Conservation (phyloP, 2,888 invertebrate species). For the Charanyca ferruginea region DNA sequence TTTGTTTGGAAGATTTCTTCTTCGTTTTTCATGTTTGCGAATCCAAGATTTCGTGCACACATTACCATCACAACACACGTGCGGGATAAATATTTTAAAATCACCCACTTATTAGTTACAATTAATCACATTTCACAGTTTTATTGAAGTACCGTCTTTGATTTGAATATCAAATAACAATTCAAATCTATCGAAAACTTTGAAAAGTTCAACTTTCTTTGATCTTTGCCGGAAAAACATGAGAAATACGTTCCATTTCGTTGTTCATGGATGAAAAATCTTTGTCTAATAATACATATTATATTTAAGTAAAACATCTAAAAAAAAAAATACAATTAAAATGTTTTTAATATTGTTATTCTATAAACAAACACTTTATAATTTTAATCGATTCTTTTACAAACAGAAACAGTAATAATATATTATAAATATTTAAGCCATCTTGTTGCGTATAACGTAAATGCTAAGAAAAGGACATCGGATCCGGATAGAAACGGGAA, state of each 20-base stretch:
- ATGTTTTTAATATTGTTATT: background rate
- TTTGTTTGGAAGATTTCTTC: conserved; percentile 59
- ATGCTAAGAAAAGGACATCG: background rate
- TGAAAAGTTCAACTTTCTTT: conserved; percentile 28
- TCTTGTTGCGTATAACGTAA: conserved; percentile 23
- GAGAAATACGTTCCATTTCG: conserved; percentile 26
- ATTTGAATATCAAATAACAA: background rate
- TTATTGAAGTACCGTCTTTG: conserved; percentile 40
- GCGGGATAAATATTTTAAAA: conserved; percentile 2
- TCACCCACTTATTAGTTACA: conserved; percentile 22
- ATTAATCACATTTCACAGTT: conserved; percentile 18
- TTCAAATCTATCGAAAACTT: conserved; percentile 3
- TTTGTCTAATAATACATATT: no score
- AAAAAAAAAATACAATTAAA: background rate
- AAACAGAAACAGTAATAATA: background rate
- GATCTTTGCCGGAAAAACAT: conserved; percentile 21
- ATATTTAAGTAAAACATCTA: background rate
- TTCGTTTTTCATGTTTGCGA: conserved; percentile 57
- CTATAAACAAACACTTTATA: background rate
- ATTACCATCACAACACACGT: background rate
- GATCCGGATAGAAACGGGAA: conserved; percentile 5
- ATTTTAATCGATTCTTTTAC: background rate
- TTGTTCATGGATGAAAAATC: no score
- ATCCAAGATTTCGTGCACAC: conserved; percentile 3
- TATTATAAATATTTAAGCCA: background rate